Conservation (phyloP, 2,113 vertebrate species). For the Onychostruthus taczanowskii region DNA sequence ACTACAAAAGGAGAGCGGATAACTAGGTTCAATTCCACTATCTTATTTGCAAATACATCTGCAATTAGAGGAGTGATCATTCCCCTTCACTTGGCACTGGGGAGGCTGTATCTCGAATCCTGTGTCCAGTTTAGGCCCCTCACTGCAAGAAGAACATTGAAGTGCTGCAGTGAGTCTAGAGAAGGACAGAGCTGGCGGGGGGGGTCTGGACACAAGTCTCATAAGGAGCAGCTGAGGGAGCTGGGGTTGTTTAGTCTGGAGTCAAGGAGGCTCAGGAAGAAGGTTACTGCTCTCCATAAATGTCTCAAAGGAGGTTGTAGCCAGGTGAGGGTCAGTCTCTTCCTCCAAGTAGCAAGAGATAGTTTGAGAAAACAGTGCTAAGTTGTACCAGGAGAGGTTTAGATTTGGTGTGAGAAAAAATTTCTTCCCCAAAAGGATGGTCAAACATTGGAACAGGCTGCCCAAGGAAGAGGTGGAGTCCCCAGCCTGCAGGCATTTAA, state of each 20-base stretch:
- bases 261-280: background rate
- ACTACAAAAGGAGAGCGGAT: background rate
- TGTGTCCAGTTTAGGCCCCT: background rate
- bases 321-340: background rate
- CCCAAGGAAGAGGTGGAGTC: background rate
- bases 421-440: background rate
- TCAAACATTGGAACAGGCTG: background rate
- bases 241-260: background rate
- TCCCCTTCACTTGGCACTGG: rapidly evolving
- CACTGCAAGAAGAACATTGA: background rate
- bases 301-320: background rate
- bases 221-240: background rate
- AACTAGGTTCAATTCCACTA: background rate
- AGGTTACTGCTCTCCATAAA: background rate
- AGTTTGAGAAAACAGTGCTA: background rate
- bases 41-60: background rate
- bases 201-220: background rate
- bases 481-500: background rate
- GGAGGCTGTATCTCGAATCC: rapidly evolving
- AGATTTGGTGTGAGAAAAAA: background rate
- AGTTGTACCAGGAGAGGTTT: background rate
- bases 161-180: rapidly evolving
- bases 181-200: background rate
- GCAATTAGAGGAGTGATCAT: background rate
- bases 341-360: rapidly evolving